Evolutionary conservation across 2,888 invertebrate species (phyloP), one percentile per base, ranked within the genome.

Genomic region (Agrochola macilenta): DNA sequence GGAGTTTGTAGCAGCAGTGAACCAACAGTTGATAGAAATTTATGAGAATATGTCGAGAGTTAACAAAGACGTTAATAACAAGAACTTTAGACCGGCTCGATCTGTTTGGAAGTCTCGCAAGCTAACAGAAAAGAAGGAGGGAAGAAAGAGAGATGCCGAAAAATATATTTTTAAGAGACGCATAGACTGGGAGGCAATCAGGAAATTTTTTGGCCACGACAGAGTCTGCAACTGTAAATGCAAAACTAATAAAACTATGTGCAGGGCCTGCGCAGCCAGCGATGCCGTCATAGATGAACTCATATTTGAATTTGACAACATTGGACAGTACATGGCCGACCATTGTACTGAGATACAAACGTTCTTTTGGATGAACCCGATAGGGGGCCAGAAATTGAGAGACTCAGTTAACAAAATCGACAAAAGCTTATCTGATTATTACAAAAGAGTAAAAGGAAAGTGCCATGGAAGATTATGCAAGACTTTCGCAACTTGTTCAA

Each of bases 291-390:
- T 96, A 68, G 88, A 90, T 0, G 95, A 96, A 87, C 90, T 96
- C 1, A 91, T 93, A 68, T 94, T 94, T 66, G 95, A 95, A 82
- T 93, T 96, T 49, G 92, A 95, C 12, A 94, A 95, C 72, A 81
- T 96, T 66, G 92, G 93, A 0, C 88, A 91, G 20, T 96, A 93
- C 65, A 95, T 96, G 92, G 90, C 85, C 9, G 93, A 94, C 26
- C 95, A 96, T 83, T 96, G 95, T 76, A 94, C 94, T 3, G 96
- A 96, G 85, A 94, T 96, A 74, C 95, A 96, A 86, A 94, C 94
- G 0, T 96, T 89, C 82, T 96, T 95, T 70, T 92, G 91, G 91
- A 93, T 93, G 91, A 96, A 96, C 76, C 96, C 96, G 0, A 91
- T 78, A 2, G 95, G 94, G 1, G 96, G 96, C 0, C 92, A 93